Conservation (phyloP, 2,113 vertebrate genomes). For the Anolis sagrei region DNA sequence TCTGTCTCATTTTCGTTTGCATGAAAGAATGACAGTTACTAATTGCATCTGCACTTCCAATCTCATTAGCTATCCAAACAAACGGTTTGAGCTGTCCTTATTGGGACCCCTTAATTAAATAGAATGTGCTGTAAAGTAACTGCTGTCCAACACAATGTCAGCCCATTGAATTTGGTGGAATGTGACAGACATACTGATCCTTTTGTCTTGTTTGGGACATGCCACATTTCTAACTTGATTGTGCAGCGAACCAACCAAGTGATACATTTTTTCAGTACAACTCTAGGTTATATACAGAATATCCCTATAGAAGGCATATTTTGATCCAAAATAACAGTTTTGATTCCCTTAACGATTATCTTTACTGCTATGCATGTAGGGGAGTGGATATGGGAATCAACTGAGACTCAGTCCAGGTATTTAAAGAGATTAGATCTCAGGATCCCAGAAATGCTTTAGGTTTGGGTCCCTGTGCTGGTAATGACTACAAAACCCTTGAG, state of each 20-base stretch:
- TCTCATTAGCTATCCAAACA: slow-evolving; percentile 18
- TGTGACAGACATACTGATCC: background rate
- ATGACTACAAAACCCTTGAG: too few species aligned
- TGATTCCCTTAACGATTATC: background rate
- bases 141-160: background rate
- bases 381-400: background rate
- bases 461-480: too few species aligned
- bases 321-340: background rate
- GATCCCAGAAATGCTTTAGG: too few species aligned
- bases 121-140: background rate
- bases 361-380: background rate
- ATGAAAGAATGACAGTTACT: background rate
- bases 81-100: background rate
- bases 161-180: background rate
- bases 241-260: background rate
- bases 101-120: background rate
- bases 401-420: background rate
- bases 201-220: background rate
- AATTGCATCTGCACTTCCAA: background rate
- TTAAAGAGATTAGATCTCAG: too few species aligned
- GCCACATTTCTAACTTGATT: background rate
- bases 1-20: background rate
- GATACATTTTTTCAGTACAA: background rate
- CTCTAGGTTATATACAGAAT: background rate
- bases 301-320: too few species aligned